Evolutionary conservation across 2,888 invertebrate species (phyloP), one percentile per base, ranked within the genome.

Genomic region (Drosophila mercatorum): DNA sequence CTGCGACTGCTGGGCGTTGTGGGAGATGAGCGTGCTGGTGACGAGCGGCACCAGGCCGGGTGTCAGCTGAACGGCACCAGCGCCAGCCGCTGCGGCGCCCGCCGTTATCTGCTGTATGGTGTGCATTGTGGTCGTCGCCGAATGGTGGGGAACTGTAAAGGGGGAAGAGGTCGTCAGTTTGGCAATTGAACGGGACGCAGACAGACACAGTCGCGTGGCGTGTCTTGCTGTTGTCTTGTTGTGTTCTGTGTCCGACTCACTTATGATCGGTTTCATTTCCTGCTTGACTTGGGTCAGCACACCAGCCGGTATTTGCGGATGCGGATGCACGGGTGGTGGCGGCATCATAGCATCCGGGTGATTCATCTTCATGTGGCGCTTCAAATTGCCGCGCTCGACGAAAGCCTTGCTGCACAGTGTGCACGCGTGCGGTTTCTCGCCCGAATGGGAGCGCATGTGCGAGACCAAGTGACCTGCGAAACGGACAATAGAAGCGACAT

Each of bases 381-480:
- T 92, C 93, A 97, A 94, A 90, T 96, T 97, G 22, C 96, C 96
- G 74, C 96, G 95, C 93, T 97, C 97, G 61, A 96, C 96, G 91
- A 97, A 97, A 28, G 95, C 95, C 91, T 95, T 96, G 71, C 95
- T 96, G 91, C 97, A 96, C 88, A 95, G 94, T 0, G 95, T 95
- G 91, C 96, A 96, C 58, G 94, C 94, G 90, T 95, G 94, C 47
- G 81, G 94, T 80, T 81, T 94, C 93, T 74, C 80, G 78, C 95
- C 95, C 40, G 95, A 95, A 92, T 97, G 97, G 61, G 96, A 96
- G 67, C 97, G 95, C 85, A 96, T 94, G 91, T 97, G 97, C n/a
- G 96, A 95, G 60, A 96, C 96, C 82, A 97, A 93, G 92, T 97
- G 97, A 59, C 94, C 95, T 95, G 83, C 66, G 89, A 78, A 87